Conservation (phyloP, 2,888 invertebrate genomes). For the Polydrusus pterygomalis region DNA sequence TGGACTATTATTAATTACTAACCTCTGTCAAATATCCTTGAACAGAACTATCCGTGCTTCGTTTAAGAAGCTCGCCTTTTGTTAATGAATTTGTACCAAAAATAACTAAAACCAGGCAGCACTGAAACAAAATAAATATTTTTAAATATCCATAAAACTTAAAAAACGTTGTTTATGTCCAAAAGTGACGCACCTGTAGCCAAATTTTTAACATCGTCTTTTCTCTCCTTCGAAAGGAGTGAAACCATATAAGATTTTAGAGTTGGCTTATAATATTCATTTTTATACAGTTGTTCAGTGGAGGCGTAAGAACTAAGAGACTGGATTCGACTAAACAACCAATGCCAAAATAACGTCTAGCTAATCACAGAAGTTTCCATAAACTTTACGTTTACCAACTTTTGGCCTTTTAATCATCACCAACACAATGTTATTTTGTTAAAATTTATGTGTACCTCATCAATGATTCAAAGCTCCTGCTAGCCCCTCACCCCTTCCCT, state of each 20-base stretch:
- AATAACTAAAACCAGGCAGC: conserved; percentile 17
- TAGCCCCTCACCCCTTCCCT: too few species aligned
- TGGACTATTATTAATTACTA: conserved; percentile 56
- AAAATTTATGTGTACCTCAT: too few species aligned
- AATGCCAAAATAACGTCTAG: background rate
- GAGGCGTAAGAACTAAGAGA: too few species aligned
- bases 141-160: background rate
- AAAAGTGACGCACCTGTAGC: conserved; percentile 59
- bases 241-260: conserved; percentile 8
- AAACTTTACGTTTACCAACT: too few species aligned
- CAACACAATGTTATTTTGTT: too few species aligned
- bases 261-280: background rate
- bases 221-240: conserved; percentile 18
- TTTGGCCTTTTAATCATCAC: too few species aligned
- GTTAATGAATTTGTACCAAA: conserved; percentile 8
- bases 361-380: too few species aligned
- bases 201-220: conserved; percentile 58
- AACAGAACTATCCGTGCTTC: conserved; percentile 87
- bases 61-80: conserved; percentile 70
- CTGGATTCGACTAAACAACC: background rate
- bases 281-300: background rate
- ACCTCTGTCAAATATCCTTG: conserved; percentile 90
- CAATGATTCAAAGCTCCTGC: too few species aligned
- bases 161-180: background rate
- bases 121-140: conserved; percentile 25